These are phyloP conservation scores for Palythoa grandis DNA, from an alignment of 92 coral and sea anemone genomes.

Conservation along the genomic window DNA sequence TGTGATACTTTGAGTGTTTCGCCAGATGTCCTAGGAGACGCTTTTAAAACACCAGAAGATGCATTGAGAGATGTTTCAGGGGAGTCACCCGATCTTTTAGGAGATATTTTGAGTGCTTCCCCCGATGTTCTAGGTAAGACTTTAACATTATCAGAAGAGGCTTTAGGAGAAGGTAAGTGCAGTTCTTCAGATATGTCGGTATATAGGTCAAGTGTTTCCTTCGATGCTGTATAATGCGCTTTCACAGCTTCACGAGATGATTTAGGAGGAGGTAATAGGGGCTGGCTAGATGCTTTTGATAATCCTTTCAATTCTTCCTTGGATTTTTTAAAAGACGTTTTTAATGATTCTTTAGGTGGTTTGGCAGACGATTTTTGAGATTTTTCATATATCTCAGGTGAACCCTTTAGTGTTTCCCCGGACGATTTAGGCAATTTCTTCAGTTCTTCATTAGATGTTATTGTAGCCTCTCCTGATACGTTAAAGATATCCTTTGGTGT, in stretches of 20 bases:
- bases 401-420: not conserved
- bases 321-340: not conserved
- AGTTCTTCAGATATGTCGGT: not conserved
- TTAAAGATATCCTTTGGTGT: no score
- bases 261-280: not conserved
- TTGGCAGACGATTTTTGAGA: no score
- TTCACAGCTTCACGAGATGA: not conserved
- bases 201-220: not conserved
- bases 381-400: not conserved
- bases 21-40: constrained; percentile 6
- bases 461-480: no score
- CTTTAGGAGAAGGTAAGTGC: not conserved
- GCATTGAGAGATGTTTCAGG: not conserved
- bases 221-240: not conserved
- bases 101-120: not conserved
- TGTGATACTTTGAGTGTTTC: not conserved
- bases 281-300: not conserved
- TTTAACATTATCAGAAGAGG: not conserved
- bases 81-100: not conserved
- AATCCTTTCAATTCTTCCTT: not conserved
- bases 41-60: not conserved
- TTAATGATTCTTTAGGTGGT: not conserved
- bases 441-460: no score
- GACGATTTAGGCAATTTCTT: no score
- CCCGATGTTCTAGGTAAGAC: not conserved